These are phyloP conservation scores for Blastobasis adustella DNA, from an alignment of 2,888 invertebrate species.

Conservation along the genomic window DNA sequence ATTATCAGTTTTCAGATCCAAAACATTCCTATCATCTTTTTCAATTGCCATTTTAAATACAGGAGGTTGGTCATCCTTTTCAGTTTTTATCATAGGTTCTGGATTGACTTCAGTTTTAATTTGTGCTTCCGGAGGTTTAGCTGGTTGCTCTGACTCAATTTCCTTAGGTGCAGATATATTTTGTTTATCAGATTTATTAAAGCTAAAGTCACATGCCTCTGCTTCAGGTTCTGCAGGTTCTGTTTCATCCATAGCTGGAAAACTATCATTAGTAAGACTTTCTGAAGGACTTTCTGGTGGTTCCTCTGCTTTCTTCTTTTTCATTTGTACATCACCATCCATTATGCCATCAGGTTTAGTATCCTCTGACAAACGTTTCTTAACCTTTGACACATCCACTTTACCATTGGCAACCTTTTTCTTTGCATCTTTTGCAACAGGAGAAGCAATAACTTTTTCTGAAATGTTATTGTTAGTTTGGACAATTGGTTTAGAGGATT, in stretches of 20 bases:
- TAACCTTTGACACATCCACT: slow-evolving; percentile 72
- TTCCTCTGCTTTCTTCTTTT: slow-evolving; percentile 67
- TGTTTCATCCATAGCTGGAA: slow-evolving; percentile 83
- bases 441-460: slow-evolving; percentile 56
- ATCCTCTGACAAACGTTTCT: slow-evolving; percentile 73
- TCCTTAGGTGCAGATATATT: slow-evolving; percentile 54
- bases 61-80: slow-evolving; percentile 52
- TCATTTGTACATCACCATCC: slow-evolving; percentile 76
- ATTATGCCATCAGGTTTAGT: slow-evolving; percentile 75
- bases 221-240: slow-evolving; percentile 70
- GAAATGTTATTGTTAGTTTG: slow-evolving; percentile 58
- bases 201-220: slow-evolving; percentile 67
- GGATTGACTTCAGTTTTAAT: slow-evolving; percentile 45
- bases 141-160: slow-evolving; percentile 37
- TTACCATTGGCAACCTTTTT: slow-evolving; percentile 66
- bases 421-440: slow-evolving; percentile 55
- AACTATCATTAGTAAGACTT: slow-evolving; percentile 89
- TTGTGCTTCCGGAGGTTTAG: slow-evolving; percentile 49
- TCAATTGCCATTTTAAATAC: slow-evolving; percentile 44
- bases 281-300: slow-evolving; percentile 86
- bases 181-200: slow-evolving; percentile 62
- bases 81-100: slow-evolving; percentile 49
- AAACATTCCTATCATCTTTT: slow-evolving; percentile 51
- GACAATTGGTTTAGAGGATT: slow-evolving; percentile 48
- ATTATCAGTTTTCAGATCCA: slow-evolving; percentile 61